A percentile compares a stretch with the other conserved stretches of the same genome.
Evolutionary conservation across 1,140 invertebrate genomes (phyloP).

Genomic region (Aphelenchoides fujianensis): DNA sequence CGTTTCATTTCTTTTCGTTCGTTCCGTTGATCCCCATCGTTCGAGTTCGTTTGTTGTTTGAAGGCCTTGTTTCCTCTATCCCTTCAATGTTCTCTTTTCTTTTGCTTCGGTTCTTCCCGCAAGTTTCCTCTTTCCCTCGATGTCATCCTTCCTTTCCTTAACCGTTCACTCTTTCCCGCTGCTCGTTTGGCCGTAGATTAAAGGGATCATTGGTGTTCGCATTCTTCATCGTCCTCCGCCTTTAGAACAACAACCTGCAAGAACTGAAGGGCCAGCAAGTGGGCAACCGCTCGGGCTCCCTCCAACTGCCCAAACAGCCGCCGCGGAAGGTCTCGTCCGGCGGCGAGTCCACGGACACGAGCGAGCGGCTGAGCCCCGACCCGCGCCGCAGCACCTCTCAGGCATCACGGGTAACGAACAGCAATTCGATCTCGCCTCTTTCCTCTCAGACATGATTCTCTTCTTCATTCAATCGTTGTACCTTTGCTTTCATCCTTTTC

Average conservation of each 20-base stretch:
- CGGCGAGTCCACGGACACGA: slow-evolving; percentile 7
- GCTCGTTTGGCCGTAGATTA: too few species aligned
- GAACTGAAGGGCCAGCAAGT: slow-evolving; percentile 41
- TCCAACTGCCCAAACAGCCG: background rate
- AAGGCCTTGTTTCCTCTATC: too few species aligned
- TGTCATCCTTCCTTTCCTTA: background rate
- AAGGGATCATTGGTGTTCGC: too few species aligned
- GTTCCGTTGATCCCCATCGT: too few species aligned
- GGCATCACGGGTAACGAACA: background rate
- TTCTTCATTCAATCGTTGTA: too few species aligned
- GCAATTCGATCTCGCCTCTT: too few species aligned
- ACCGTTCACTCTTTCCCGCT: background rate
- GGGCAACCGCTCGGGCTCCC: slow-evolving; percentile 13
- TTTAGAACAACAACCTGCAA: slow-evolving; percentile 27
- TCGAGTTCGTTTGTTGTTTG: too few species aligned
- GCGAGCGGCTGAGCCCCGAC: slow-evolving; percentile 4
- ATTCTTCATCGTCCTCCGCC: slow-evolving; percentile 14
- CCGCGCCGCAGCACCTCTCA: background rate
- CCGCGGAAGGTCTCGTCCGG: background rate
- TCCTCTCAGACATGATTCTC: too few species aligned
- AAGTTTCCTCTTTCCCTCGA: background rate
- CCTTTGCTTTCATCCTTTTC: too few species aligned
- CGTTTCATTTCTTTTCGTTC: too few species aligned
- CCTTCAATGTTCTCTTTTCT: too few species aligned
- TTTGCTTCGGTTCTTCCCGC: background rate